phyloP scores from a whole-genome alignment of 2,113 vertebrate species.

The Asarcornis scutulata region DNA sequence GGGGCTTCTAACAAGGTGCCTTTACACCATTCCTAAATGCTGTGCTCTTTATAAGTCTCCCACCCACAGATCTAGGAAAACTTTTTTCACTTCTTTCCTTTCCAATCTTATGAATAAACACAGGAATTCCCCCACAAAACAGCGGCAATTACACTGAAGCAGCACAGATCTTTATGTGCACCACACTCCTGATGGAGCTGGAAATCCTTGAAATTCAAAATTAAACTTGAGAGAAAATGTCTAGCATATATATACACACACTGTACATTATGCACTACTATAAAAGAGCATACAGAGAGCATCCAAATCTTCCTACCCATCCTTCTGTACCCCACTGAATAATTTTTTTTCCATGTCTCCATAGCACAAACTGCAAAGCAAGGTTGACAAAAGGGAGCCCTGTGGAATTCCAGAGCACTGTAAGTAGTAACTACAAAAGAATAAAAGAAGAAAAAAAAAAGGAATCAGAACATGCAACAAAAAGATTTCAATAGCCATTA shows the following conservation, averaged over 20 bases:
- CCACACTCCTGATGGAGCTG: neutral
- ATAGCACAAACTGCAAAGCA: slow-evolving; percentile 93
- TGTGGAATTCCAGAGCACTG: slow-evolving; percentile 91
- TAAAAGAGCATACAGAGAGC: neutral
- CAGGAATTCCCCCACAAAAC: neutral
- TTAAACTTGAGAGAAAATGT: neutral
- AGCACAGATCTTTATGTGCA: neutral
- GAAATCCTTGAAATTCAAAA: neutral
- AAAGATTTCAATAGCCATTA: neutral
- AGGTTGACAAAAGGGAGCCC: slow-evolving; percentile 87
- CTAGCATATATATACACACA: neutral
- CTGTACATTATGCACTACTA: neutral
- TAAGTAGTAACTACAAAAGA: slow-evolving; percentile 80
- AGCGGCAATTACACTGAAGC: neutral
- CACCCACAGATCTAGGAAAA: neutral
- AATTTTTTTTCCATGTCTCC: slow-evolving; percentile 92
- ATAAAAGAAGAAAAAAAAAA: neutral
- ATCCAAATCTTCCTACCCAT: slow-evolving; percentile 76
- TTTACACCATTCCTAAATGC: neutral
- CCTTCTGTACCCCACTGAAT: slow-evolving; percentile 74
- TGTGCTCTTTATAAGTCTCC: neutral
- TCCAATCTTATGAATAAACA: neutral
- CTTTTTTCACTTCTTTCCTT: neutral
- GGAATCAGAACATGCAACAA: neutral
- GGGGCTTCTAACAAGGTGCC: neutral